phyloP scores from a whole-genome alignment of 2,797 vertebrate genomes.

The Crocidura indochinensis region DNA sequence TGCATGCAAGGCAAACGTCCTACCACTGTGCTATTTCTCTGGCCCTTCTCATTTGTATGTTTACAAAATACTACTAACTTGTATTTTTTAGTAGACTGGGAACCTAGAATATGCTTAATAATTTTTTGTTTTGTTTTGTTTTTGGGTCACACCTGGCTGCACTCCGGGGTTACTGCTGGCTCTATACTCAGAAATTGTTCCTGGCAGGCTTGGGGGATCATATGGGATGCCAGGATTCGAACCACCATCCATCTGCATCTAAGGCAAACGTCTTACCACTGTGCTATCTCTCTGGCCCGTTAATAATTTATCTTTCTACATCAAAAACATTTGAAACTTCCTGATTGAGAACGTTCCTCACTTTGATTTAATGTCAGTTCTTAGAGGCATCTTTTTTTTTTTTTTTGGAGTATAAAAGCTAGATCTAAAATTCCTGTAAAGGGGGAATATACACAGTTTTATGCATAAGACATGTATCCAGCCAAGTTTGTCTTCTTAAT shows the following conservation, averaged over 20 bases:
- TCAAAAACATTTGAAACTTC: constrained; percentile 20
- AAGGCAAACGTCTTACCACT: too few species aligned
- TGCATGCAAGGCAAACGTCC: too few species aligned
- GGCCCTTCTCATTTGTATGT: constrained; percentile 60
- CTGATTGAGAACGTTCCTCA: neutral
- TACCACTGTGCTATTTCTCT: too few species aligned
- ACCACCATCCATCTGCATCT: too few species aligned
- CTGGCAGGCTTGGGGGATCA: too few species aligned
- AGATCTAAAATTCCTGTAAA: constrained; percentile 43
- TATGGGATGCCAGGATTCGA: too few species aligned
- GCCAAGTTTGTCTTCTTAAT: neutral
- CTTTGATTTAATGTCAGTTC: neutral
- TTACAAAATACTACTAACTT: constrained; percentile 11
- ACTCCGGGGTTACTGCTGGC: too few species aligned
- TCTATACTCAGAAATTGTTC: too few species aligned
- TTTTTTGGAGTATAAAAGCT: constrained; percentile 45
- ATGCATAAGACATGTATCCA: neutral
- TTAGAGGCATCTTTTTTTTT: constrained; percentile 55
- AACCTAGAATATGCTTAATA: neutral
- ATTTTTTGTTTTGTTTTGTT: too few species aligned
- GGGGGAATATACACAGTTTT: neutral
- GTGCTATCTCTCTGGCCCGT: too few species aligned
- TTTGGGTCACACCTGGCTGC: too few species aligned
- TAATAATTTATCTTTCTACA: neutral
- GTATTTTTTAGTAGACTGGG: neutral